Conservation (phyloP, 2,113 vertebrate species). For the Hydrochoerus hydrochaeris region DNA sequence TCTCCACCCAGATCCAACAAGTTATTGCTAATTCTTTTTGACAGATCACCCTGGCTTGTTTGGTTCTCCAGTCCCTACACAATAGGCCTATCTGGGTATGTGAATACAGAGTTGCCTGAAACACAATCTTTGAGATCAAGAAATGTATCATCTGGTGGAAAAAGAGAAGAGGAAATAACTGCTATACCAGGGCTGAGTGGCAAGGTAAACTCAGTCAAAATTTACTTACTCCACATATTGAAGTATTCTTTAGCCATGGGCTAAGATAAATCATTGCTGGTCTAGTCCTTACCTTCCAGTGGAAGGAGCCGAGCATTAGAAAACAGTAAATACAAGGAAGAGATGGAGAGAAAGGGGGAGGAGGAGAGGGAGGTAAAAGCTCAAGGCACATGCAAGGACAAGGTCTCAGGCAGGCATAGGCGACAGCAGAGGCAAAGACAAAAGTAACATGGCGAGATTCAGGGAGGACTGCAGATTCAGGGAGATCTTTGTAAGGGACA, state of each 20-base stretch:
- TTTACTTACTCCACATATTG: neutral
- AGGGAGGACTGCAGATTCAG: neutral
- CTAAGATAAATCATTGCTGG: neutral
- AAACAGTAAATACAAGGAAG: neutral
- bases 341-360: fast-evolving
- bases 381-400: neutral
- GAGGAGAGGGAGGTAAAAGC: neutral
- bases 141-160: too few species aligned
- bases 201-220: neutral
- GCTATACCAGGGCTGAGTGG: neutral
- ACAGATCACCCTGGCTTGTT: neutral
- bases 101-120: neutral
- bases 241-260: neutral
- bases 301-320: neutral
- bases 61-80: neutral
- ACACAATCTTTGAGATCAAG: neutral
- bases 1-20: neutral
- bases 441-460: neutral
- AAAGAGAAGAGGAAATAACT: neutral
- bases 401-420: too few species aligned
- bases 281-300: neutral
- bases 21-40: neutral
- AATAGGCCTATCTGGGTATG: neutral
- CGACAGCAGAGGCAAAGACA: neutral
- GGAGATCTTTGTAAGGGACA: neutral